Evolutionary conservation across 2,113 vertebrate species (phyloP).

Genomic region (Saccopteryx bilineata): DNA sequence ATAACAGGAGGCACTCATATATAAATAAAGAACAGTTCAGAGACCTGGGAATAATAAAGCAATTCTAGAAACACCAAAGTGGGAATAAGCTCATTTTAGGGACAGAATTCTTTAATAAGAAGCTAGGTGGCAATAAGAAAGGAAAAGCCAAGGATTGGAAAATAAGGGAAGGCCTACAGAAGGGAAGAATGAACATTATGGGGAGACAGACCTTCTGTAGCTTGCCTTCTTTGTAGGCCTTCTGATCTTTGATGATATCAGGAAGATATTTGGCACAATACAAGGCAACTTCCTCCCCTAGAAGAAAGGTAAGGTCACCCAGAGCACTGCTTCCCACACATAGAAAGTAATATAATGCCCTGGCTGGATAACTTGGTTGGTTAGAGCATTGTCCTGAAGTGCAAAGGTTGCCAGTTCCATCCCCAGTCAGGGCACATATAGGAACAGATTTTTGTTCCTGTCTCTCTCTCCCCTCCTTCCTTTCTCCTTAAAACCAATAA

Average conservation of each 20-base stretch:
- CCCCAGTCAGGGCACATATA: too few species aligned
- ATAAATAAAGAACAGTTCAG: slow-evolving; percentile 30
- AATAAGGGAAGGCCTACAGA: not conserved
- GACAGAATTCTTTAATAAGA: slow-evolving; percentile 36
- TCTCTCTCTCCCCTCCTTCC: too few species aligned
- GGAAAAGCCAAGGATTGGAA: slow-evolving; percentile 9
- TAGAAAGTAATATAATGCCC: not conserved
- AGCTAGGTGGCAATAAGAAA: not conserved
- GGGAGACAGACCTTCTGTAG: slow-evolving; percentile 94
- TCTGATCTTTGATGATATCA: slow-evolving; percentile 98
- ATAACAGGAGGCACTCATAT: not conserved
- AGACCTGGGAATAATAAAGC: not conserved
- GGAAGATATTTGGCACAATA: slow-evolving; percentile 99
- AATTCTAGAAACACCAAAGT: not conserved
- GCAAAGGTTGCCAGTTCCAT: too few species aligned
- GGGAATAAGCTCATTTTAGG: slow-evolving; percentile 1
- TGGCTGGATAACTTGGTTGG: too few species aligned
- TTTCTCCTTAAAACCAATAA: too few species aligned
- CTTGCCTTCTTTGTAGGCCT: slow-evolving; percentile 97
- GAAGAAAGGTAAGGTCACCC: slow-evolving; percentile 72
- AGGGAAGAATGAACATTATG: not conserved
- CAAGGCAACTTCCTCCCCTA: slow-evolving; percentile 98
- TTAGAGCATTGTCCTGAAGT: too few species aligned
- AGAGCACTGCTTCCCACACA: slow-evolving; percentile 41
- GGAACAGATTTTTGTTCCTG: too few species aligned